Percentiles rank a stretch among this genome's conserved stretches.
Evolutionary conservation across 2,113 vertebrate genomes (phyloP).

Genomic region (Brachirus orientalis): DNA sequence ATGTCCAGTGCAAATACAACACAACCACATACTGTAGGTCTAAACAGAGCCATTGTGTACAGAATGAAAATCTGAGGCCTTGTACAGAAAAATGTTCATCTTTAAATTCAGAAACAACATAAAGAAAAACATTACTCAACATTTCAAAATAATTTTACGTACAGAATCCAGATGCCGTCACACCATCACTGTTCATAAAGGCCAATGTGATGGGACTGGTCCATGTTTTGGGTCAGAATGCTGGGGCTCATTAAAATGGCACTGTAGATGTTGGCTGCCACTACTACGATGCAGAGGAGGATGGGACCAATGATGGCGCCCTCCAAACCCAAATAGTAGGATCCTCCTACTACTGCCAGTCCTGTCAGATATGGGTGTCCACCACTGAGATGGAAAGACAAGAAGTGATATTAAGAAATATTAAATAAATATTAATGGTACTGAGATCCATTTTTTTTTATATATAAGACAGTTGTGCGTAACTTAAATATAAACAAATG

Average conservation of each 20-base stretch:
- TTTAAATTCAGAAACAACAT: too few species aligned
- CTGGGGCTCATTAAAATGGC: conserved; percentile 97
- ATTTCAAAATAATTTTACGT: conserved; percentile 56
- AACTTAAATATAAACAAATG: too few species aligned
- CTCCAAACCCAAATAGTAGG: conserved; percentile 95
- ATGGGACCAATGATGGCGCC: conserved; percentile 98
- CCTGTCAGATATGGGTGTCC: conserved; percentile 98
- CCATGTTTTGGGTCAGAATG: conserved; percentile 19
- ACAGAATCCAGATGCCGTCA: conserved; percentile 31
- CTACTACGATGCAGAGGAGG: conserved; percentile 96
- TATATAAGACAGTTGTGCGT: too few species aligned
- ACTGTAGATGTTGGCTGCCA: conserved; percentile 98
- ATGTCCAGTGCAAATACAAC: too few species aligned
- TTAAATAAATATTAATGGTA: too few species aligned
- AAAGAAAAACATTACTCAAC: neutral
- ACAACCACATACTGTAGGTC: too few species aligned
- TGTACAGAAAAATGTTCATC: too few species aligned
- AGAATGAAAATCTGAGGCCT: too few species aligned
- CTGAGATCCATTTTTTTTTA: too few species aligned
- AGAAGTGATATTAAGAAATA: neutral
- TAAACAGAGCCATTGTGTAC: too few species aligned
- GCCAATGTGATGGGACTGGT: conserved; percentile 18
- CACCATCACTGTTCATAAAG: conserved; percentile 7
- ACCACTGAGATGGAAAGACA: conserved; percentile 79
- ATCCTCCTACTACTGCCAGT: conserved; percentile 94